These are phyloP conservation scores for Coelopa frigida DNA, from an alignment of 1,140 invertebrate genomes.

Conservation along the genomic window DNA sequence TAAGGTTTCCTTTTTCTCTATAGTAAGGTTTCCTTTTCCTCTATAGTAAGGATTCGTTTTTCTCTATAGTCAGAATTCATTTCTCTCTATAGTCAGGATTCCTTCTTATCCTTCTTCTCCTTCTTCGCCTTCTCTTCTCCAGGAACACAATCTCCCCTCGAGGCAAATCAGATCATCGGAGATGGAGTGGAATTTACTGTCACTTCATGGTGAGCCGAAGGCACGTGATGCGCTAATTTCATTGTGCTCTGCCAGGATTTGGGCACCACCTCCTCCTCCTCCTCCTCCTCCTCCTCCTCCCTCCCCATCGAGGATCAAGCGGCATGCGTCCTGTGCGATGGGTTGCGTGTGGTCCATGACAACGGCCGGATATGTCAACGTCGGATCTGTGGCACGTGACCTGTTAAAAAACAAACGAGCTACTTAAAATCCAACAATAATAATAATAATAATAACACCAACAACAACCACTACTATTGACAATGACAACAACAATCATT, in stretches of 20 bases:
- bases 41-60: no score
- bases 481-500: no score
- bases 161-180: background rate
- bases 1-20: background rate
- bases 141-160: background rate
- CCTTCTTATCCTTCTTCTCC: background rate
- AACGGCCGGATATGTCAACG: constrained; percentile 38
- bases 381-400: constrained; percentile 37
- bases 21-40: background rate
- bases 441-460: no score
- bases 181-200: background rate
- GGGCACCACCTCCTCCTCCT: background rate
- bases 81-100: background rate
- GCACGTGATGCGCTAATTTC: constrained; percentile 44
- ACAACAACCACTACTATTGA: no score
- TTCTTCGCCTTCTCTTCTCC: background rate
- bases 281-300: background rate
- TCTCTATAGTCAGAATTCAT: no score
- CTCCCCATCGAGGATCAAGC: background rate
- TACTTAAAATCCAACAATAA: no score
- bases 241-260: background rate
- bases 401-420: no score
- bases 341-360: constrained; percentile 10
- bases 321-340: constrained; percentile 1
- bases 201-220: background rate